Conservation (phyloP, 2,113 vertebrate genomes). For the Helogale parvula region DNA sequence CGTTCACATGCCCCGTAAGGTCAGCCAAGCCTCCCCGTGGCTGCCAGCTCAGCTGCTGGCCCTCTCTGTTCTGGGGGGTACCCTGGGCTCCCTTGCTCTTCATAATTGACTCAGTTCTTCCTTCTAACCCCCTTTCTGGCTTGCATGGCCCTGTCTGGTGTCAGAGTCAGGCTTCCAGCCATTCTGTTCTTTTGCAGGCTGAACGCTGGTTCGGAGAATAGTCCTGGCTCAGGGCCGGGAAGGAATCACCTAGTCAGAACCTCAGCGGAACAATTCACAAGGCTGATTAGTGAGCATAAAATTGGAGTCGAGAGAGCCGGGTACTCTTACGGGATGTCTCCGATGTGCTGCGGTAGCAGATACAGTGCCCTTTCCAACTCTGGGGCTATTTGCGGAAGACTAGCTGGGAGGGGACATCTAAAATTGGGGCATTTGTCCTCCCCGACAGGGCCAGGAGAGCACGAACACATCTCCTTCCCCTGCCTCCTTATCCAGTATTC, state of each 20-base stretch:
- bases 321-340: background rate
- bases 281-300: conserved; percentile 59
- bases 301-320: background rate
- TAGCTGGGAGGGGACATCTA: background rate
- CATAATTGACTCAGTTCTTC: background rate
- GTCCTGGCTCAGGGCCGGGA: conserved; percentile 32
- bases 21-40: background rate
- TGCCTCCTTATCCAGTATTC: background rate
- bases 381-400: conserved; percentile 52
- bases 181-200: background rate
- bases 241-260: conserved; percentile 6
- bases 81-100: background rate
- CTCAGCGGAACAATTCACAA: background rate
- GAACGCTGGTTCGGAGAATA: background rate
- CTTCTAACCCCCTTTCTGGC: background rate
- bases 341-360: conserved; percentile 3
- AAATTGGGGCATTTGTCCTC: background rate
- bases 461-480: accelerated
- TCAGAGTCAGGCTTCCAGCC: background rate
- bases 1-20: accelerated
- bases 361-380: background rate
- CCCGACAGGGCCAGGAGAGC: background rate
- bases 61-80: background rate
- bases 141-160: accelerated
- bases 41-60: background rate